Conservation (phyloP, 2,888 invertebrate genomes). For the Sesia bembeciformis region DNA sequence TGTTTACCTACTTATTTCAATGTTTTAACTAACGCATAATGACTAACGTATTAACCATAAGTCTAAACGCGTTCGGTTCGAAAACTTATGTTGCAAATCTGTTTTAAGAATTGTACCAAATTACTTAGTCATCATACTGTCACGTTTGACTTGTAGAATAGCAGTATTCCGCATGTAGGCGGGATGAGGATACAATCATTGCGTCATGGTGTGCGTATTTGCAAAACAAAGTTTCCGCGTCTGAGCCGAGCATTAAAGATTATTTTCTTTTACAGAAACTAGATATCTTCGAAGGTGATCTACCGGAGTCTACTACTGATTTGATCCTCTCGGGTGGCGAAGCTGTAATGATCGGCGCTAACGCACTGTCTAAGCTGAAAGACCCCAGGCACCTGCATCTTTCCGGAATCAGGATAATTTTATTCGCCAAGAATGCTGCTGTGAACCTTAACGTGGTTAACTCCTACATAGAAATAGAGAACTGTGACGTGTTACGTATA, state of each 20-base stretch:
- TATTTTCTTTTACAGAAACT: slow-evolving; percentile 51
- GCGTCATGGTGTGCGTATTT: background rate
- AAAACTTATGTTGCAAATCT: too few species aligned
- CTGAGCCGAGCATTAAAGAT: background rate
- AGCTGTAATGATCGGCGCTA: slow-evolving; percentile 66
- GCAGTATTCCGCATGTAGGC: background rate
- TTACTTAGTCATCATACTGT: background rate
- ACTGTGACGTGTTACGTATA: slow-evolving; percentile 74
- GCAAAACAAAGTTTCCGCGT: background rate
- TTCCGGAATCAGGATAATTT: slow-evolving; percentile 62
- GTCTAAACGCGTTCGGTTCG: too few species aligned
- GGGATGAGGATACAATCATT: background rate
- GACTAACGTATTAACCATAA: too few species aligned
- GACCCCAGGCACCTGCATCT: slow-evolving; percentile 73
- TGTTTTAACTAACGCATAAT: too few species aligned
- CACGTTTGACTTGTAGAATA: background rate
- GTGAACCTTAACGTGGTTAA: slow-evolving; percentile 74
- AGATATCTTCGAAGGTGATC: slow-evolving; percentile 57
- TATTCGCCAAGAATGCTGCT: slow-evolving; percentile 76
- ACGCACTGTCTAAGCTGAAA: slow-evolving; percentile 70
- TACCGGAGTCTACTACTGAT: slow-evolving; percentile 75
- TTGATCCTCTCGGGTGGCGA: slow-evolving; percentile 73
- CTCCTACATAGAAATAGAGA: slow-evolving; percentile 74
- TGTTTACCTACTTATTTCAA: too few species aligned
- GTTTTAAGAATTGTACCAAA: too few species aligned